Conservation (phyloP, 2,113 vertebrate species). For the Apus apus region DNA sequence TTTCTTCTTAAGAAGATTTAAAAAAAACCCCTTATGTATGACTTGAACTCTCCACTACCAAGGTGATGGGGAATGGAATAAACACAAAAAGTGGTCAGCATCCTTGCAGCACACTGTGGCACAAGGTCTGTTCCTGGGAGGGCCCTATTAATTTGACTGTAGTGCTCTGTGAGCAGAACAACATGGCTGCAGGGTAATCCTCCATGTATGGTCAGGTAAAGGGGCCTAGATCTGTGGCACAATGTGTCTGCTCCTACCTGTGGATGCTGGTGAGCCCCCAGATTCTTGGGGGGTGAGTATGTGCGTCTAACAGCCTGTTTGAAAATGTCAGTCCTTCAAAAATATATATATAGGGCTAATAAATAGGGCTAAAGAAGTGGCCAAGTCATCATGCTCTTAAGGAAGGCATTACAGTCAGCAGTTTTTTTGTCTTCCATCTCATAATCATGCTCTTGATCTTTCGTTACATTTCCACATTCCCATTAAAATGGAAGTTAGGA, state of each 20-base stretch:
- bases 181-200: background rate
- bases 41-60: background rate
- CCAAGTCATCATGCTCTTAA: background rate
- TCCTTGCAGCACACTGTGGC: background rate
- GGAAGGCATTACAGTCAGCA: background rate
- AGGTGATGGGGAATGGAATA: background rate
- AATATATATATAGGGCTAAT: too few species aligned
- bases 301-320: background rate
- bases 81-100: background rate
- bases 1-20: background rate
- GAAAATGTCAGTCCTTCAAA: background rate
- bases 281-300: accelerated
- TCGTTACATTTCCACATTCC: background rate
- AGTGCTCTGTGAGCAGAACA: background rate
- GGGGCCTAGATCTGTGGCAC: background rate
- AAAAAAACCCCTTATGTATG: background rate
- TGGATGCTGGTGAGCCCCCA: background rate
- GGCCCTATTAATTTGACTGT: background rate
- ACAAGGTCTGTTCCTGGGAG: background rate
- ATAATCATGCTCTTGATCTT: background rate
- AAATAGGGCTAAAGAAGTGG: background rate
- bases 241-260: background rate
- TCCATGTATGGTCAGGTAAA: background rate
- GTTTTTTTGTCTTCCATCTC: background rate
- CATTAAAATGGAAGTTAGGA: slow-evolving; percentile 37